Percentiles rank a stretch among this genome's conserved stretches.
phyloP scores from a whole-genome alignment of 1,140 invertebrate genomes.

The Protaetia brevitarsis region DNA sequence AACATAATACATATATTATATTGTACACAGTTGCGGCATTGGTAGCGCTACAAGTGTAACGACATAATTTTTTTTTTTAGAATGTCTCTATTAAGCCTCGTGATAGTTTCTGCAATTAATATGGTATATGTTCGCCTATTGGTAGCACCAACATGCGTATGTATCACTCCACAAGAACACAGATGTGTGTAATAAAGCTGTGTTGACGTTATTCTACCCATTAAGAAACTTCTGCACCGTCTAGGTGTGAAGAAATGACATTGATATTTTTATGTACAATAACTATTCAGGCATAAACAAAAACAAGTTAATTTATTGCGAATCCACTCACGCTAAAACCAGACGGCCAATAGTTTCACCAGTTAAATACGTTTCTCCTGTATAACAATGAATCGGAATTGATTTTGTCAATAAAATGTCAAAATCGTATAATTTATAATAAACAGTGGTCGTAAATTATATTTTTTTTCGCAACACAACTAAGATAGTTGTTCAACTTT shows the following conservation, averaged over 20 bases:
- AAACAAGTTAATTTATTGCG: constrained; percentile 17
- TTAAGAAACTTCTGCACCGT: background rate
- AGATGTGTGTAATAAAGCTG: background rate
- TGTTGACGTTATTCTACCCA: background rate
- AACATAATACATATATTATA: background rate
- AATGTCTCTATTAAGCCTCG: constrained; percentile 4
- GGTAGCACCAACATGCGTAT: background rate
- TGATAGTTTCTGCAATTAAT: constrained; percentile 7
- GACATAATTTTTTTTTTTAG: constrained; percentile 16
- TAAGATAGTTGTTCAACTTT: background rate
- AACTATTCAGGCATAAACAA: constrained; percentile 14
- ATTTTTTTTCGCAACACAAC: background rate
- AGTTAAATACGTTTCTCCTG: background rate
- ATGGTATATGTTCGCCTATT: too few relatives aligned
- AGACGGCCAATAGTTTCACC: background rate
- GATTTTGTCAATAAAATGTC: background rate
- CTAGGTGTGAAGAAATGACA: constrained; percentile 21
- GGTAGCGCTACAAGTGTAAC: background rate
- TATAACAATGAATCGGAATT: background rate
- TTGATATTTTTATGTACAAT: constrained; percentile 18
- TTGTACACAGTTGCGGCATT: background rate
- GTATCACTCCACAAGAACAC: background rate
- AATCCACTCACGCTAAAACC: background rate
- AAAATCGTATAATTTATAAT: background rate
- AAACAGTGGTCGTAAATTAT: constrained; percentile 12